These are phyloP conservation scores for Heliconius cydno DNA, from an alignment of 2,888 invertebrate species.

Conservation along the genomic window DNA sequence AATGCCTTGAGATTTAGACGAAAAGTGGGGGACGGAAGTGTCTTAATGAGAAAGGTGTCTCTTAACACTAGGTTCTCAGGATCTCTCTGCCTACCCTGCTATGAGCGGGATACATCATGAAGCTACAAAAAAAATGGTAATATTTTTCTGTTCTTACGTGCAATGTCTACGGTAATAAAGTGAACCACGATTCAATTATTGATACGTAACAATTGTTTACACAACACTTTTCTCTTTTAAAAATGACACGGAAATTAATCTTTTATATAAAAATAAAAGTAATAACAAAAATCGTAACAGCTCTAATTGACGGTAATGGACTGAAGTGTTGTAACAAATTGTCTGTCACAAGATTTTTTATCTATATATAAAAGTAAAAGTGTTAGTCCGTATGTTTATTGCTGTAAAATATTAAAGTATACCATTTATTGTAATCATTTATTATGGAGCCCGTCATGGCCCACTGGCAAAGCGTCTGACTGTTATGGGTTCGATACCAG, in stretches of 20 bases:
- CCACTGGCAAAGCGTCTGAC: too few species aligned
- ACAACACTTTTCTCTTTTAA: slow-evolving; percentile 17
- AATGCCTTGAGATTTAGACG: too few species aligned
- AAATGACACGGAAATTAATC: background rate
- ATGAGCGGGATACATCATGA: too few species aligned
- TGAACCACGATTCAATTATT: background rate
- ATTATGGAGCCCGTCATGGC: background rate
- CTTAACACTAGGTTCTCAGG: too few species aligned
- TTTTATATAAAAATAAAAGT: slow-evolving; percentile 20
- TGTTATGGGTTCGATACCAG: background rate
- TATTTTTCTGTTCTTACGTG: too few species aligned
- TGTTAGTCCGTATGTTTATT: background rate
- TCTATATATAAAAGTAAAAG: background rate
- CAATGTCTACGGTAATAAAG: background rate
- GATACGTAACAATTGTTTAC: slow-evolving; percentile 10
- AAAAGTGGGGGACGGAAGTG: too few species aligned
- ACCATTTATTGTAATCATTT: too few species aligned
- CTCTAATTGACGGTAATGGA: slow-evolving; percentile 24
- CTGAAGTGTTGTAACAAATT: slow-evolving; percentile 27
- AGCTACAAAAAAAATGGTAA: too few species aligned
- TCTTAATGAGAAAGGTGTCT: too few species aligned
- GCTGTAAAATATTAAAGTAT: too few species aligned
- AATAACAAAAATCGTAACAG: slow-evolving; percentile 14
- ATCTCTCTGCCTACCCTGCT: too few species aligned
- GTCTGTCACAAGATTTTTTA: slow-evolving; percentile 9